These are phyloP conservation scores for Idaea aversata DNA, from an alignment of 2,888 invertebrate species.

Conservation along the genomic window DNA sequence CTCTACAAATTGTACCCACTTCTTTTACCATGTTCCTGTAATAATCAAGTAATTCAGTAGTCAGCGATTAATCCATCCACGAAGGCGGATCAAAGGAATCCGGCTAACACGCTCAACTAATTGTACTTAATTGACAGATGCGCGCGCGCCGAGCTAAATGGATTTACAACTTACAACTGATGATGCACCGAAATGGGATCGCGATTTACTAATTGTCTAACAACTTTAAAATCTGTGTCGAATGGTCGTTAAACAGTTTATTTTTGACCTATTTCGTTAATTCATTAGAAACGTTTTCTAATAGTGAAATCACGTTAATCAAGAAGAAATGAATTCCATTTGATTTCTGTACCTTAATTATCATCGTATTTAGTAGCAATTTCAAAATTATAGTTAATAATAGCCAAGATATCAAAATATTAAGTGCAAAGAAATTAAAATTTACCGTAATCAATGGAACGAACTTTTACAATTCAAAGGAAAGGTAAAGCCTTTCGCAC, in stretches of 20 bases:
- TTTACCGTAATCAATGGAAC: neutral
- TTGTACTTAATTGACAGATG: constrained; percentile 64
- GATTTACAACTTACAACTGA: constrained; percentile 53
- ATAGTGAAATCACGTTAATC: neutral
- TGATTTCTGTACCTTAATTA: neutral
- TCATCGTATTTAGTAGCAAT: neutral
- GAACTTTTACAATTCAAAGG: neutral
- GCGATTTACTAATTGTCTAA: constrained; percentile 50
- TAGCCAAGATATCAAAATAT: neutral
- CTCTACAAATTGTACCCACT: neutral
- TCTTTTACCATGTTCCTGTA: constrained; percentile 7
- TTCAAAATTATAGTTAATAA: neutral
- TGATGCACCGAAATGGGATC: constrained; percentile 45
- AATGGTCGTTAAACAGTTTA: constrained; percentile 18
- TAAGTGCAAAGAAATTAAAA: neutral
- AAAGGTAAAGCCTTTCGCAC: neutral
- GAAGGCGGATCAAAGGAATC: constrained; percentile 56
- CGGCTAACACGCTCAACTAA: constrained; percentile 48
- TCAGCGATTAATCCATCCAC: constrained; percentile 38
- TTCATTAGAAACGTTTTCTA: neutral
- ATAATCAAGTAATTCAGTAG: constrained; percentile 22
- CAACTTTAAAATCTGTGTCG: constrained; percentile 40
- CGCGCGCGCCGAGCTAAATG: constrained; percentile 56
- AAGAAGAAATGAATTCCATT: neutral
- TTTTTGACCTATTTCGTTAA: constrained; percentile 5